phyloP scores from a whole-genome alignment of 2,888 invertebrate genomes.

The Drosophila eohydei region DNA sequence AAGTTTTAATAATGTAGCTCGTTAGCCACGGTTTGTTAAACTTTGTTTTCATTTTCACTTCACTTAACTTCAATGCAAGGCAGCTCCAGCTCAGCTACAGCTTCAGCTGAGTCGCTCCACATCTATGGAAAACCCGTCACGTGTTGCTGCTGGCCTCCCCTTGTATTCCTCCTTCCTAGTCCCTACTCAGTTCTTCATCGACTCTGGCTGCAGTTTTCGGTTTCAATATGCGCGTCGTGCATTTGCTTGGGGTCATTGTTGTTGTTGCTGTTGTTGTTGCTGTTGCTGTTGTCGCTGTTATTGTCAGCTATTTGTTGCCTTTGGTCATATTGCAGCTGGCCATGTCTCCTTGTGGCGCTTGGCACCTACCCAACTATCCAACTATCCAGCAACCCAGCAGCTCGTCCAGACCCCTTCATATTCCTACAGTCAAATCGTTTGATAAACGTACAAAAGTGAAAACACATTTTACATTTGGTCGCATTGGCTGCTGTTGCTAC shows the following conservation, averaged over 20 bases:
- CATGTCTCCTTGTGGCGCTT: conserved; percentile 60
- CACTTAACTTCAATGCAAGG: conserved; percentile 68
- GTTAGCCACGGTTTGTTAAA: conserved; percentile 80
- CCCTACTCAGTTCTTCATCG: conserved; percentile 15
- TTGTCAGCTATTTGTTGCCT: conserved; percentile 78
- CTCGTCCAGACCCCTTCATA: neutral
- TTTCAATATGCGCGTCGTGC: conserved; percentile 78
- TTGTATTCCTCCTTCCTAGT: neutral
- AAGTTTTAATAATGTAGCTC: conserved; percentile 80
- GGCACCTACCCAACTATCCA: conserved; percentile 24
- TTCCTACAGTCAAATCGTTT: conserved; percentile 42
- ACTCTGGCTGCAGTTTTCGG: conserved; percentile 68
- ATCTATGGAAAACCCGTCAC: conserved; percentile 58
- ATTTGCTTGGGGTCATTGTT: conserved; percentile 61
- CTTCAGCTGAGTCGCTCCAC: conserved; percentile 54
- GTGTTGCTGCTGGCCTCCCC: conserved; percentile 42
- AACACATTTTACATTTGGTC: conserved; percentile 69
- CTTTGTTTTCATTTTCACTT: conserved; percentile 81
- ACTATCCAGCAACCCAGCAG: neutral
- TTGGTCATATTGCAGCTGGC: conserved; percentile 72
- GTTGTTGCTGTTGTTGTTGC: conserved; percentile 43
- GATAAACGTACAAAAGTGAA: conserved; percentile 75
- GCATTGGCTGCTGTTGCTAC: conserved; percentile 37
- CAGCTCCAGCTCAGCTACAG: conserved; percentile 43
- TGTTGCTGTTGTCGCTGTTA: conserved; percentile 56